Base-by-base conservation (phyloP, 2,888 invertebrate genomes). In the Sphaerophoria rueppellii region DNA sequence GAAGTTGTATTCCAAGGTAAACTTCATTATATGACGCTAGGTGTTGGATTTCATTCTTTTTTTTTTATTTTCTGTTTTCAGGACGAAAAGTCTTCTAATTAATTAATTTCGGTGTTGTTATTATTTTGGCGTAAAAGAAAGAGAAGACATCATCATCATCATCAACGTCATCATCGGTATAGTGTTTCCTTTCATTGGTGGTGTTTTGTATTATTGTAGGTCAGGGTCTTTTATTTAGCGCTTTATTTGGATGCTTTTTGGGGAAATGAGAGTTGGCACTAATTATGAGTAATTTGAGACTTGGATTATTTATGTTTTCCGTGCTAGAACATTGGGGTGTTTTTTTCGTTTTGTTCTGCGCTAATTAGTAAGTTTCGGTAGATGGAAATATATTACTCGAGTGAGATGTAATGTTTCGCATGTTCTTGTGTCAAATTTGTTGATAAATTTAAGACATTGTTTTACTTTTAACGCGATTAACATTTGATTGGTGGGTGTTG, bases 221-320 rank as follows among this genome's bases (percentile, higher is more conserved):
- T 83, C 82, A 83, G 54, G 82, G 82, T 71, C 71, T 61, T n/a
- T 7, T 35, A 43, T 67, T 16, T 63, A 67, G 71, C n/a, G 58
- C 12, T 82, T 43, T 50, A n/a, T 46, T 46, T 46, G 1, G 11
- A 11, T 46, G n/a, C 4, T 5, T 46, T 4, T 46, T 5, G 11
- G 46, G 11, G 7, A 3, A 6, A 48, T 65, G 63, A 11, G 6
- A 52, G 57, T 52, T 63, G 69, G 69, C 34, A 52, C 60, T 83
- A 83, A 83, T 83, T 83, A 71, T 79, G 79, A 79, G 65, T 79
- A 79, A 83, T 79, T 82, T 74, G 70, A 65, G 73, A 65, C 4
- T 55, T 57, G 12, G 35, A 55, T 46, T 54, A 63, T 77, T 67
- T 73, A 61, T 67, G 73, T 58, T 35, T 4, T 48, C n/a, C 6